Base-by-base conservation (phyloP, 2,113 vertebrate species). In the Typhlomys cinereus region DNA sequence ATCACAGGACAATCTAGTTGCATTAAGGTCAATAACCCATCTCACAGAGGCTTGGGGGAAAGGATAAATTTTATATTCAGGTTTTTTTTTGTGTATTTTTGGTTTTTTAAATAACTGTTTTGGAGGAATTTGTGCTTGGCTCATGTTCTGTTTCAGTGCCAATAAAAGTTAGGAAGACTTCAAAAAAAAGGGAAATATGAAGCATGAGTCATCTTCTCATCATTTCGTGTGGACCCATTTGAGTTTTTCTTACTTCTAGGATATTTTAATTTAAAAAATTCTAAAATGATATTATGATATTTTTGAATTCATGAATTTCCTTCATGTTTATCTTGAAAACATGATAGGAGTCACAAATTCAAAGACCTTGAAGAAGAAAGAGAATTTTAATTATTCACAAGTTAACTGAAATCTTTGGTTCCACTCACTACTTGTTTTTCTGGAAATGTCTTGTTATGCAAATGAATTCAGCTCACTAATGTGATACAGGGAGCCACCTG, bases 81-180 rank as follows among this genome's bases (percentile, higher is more conserved):
- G 13, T 86, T 88, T 87, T 95, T 80, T 90, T 94, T 85, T 93
- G 17, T 94, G 67, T 95, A n/a, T 91, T 80, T 85, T 48, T 20
- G n/a, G 27, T 25, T 83, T 83, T 94, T 93, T 64, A 46, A 91
- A 95, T 87, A 91, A 62, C 86, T 96, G 70, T 93, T 91, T 96
- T 93, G 94, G 95, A 98, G 96, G 96, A 96, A 94, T 90, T 97
- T 97, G 96, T 97, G 97, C 96, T 96, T 96, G 97, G 96, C 92
- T 81, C 94, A 82, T 97, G 85, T 96, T 96, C 81, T 97, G 79
- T 98, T 98, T 92, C 98, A 97, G 97, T 98, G 97, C 98, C 98
- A 98, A 98, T 98, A 98, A 98, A 98, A 92, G 97, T 97, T 96
- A 97, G 96, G 97, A 97, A 93, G 93, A 95, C 97, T 92, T 95